These are phyloP conservation scores for Theocolax elegans DNA, from an alignment of 1,140 invertebrate species.

Conservation along the genomic window DNA sequence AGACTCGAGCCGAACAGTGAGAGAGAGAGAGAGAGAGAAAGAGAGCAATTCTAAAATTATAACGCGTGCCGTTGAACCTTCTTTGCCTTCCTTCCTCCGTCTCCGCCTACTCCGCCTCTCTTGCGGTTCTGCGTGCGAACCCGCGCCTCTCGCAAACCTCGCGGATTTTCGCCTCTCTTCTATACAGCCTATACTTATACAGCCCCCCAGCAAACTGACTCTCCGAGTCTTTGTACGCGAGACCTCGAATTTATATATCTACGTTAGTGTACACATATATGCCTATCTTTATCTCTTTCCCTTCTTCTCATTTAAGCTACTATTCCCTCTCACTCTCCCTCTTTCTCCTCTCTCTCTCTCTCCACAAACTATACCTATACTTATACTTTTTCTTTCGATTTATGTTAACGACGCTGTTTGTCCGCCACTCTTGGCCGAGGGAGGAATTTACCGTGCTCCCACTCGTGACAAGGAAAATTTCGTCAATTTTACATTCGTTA, in stretches of 20 bases:
- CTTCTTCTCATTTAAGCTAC: no score
- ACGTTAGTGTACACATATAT: neutral
- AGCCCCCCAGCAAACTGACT: conserved; percentile 19
- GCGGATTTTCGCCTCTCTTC: neutral
- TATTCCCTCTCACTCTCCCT: neutral
- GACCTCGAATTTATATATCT: no score
- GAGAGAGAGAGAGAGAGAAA: neutral
- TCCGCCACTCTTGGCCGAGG: neutral
- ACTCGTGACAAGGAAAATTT: neutral
- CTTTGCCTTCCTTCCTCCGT: conserved; percentile 23
- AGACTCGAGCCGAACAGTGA: neutral
- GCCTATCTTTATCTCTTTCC: no score
- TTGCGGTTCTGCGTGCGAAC: no score
- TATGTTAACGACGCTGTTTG: conserved; percentile 18
- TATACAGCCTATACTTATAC: no score
- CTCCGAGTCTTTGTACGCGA: conserved; percentile 1
- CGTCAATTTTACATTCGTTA: neutral
- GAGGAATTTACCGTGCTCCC: neutral
- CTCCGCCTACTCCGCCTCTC: neutral
- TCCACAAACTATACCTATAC: no score
- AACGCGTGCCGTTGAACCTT: conserved; percentile 39
- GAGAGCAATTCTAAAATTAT: conserved; percentile 29
- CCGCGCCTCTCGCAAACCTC: no score
- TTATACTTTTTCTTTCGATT: conserved; percentile 4
- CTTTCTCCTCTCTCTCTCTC: neutral